Evolutionary conservation across 1,140 invertebrate species (phyloP).

Genomic region (Drosophila chauvacae): DNA sequence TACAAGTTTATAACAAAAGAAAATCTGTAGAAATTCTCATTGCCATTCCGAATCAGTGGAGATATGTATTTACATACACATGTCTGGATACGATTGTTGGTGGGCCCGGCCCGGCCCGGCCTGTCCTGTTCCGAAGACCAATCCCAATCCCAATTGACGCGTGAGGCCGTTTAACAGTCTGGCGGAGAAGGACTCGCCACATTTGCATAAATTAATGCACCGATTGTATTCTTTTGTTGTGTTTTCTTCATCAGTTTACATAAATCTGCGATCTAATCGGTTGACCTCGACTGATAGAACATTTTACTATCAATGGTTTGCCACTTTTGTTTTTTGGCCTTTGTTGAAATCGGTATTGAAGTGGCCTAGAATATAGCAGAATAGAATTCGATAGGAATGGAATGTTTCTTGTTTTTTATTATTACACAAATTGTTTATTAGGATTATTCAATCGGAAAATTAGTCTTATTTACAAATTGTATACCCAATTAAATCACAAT

Average conservation of each 20-base stretch:
- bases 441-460: conserved; percentile 8
- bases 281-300: neutral
- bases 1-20: conserved; percentile 53
- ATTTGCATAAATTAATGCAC: conserved; percentile 61
- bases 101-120: conserved; percentile 5
- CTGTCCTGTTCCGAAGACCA: conserved; percentile 16
- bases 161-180: conserved; percentile 75
- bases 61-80: conserved; percentile 5
- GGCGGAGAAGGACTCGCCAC: conserved; percentile 51
- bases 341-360: neutral
- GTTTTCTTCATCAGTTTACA: conserved; percentile 26
- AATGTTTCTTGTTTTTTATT: neutral
- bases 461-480: neutral
- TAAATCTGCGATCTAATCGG: conserved; percentile 49
- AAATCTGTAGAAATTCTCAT: conserved; percentile 60
- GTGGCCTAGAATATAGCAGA: neutral
- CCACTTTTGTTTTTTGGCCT: neutral
- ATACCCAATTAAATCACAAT: neutral
- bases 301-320: neutral
- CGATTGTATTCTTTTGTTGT: conserved; percentile 18
- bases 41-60: conserved; percentile 54
- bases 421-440: neutral
- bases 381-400: conserved; percentile 1
- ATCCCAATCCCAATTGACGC: conserved; percentile 60
- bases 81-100: conserved; percentile 14